A percentile compares a stretch with the other conserved stretches of the same genome.
Evolutionary conservation across 1,140 invertebrate species (phyloP).

Genomic region (Drosophila albomicans): DNA sequence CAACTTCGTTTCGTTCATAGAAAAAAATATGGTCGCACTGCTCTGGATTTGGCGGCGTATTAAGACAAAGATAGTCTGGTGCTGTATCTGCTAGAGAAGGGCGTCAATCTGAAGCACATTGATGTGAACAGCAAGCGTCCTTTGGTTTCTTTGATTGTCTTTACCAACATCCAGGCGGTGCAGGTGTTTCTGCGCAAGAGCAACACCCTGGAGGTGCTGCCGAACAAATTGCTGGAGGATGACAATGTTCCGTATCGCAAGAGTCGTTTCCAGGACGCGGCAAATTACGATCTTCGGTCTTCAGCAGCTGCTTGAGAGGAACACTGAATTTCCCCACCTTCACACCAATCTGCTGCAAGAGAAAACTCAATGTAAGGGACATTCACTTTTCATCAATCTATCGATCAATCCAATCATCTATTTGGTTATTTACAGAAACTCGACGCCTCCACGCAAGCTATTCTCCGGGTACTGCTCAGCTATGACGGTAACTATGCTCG

Average conservation of each 20-base stretch:
- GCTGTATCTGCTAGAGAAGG: slow-evolving; percentile 93
- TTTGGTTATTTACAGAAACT: slow-evolving; percentile 87
- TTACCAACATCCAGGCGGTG: slow-evolving; percentile 95
- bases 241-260: slow-evolving; percentile 97
- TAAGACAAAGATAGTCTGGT: slow-evolving; percentile 90
- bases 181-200: slow-evolving; percentile 97
- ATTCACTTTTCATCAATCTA: too few relatives aligned
- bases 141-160: slow-evolving; percentile 96
- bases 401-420: neutral
- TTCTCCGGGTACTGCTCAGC: slow-evolving; percentile 92
- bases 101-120: slow-evolving; percentile 95
- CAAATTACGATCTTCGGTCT: slow-evolving; percentile 92
- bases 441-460: slow-evolving; percentile 92
- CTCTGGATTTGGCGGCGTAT: slow-evolving; percentile 95
- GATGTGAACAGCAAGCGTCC: slow-evolving; percentile 97
- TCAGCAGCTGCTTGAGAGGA: slow-evolving; percentile 87
- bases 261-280: slow-evolving; percentile 95
- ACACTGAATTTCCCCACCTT: slow-evolving; percentile 92
- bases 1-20: too few relatives aligned
- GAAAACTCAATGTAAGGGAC: slow-evolving; percentile 95
- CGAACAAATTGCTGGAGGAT: slow-evolving; percentile 98
- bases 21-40: slow-evolving; percentile 89
- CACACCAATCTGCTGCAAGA: slow-evolving; percentile 95
- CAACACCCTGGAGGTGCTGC: slow-evolving; percentile 95
- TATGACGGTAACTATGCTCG: slow-evolving; percentile 97